Evolutionary conservation across 1,140 invertebrate genomes (phyloP).

Genomic region (Lethrus apterus): DNA sequence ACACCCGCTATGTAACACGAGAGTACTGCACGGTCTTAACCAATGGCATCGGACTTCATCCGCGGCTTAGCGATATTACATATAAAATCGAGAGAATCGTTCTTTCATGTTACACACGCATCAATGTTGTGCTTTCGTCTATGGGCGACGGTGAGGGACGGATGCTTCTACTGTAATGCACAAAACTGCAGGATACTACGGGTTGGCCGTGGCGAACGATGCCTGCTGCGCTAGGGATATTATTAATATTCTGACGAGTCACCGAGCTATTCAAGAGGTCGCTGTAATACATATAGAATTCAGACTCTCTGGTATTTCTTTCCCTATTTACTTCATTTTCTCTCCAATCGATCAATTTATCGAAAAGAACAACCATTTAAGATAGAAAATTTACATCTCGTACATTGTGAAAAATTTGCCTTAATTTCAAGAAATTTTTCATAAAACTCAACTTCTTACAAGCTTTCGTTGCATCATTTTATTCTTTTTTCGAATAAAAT

Average conservation of each 20-base stretch:
- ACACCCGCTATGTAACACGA: constrained; percentile 26
- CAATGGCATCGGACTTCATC: constrained; percentile 21
- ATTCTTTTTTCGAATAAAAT: too few relatives aligned
- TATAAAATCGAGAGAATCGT: constrained; percentile 12
- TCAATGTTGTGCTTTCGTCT: constrained; percentile 2
- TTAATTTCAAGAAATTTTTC: too few relatives aligned
- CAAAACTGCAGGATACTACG: constrained; percentile 13
- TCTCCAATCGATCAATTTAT: too few relatives aligned
- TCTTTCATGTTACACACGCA: constrained; percentile 11
- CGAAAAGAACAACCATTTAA: too few relatives aligned
- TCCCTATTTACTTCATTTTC: constrained; percentile 13
- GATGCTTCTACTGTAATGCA: constrained; percentile 10
- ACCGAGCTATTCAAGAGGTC: constrained; percentile 30
- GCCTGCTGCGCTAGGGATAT: constrained; percentile 27
- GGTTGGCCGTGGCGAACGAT: constrained; percentile 28
- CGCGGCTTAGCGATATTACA: constrained; percentile 10
- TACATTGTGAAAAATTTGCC: too few relatives aligned
- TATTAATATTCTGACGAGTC: constrained; percentile 35
- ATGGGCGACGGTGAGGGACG: constrained; percentile 7
- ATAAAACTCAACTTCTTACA: too few relatives aligned
- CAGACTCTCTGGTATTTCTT: constrained; percentile 10
- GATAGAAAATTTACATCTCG: too few relatives aligned
- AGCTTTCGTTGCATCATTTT: too few relatives aligned
- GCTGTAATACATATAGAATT: constrained; percentile 13
- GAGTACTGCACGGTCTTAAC: constrained; percentile 18